Evolutionary conservation across 2,888 invertebrate genomes (phyloP), one percentile per base, ranked within the genome.

Genomic region (Diabrotica balteata): DNA sequence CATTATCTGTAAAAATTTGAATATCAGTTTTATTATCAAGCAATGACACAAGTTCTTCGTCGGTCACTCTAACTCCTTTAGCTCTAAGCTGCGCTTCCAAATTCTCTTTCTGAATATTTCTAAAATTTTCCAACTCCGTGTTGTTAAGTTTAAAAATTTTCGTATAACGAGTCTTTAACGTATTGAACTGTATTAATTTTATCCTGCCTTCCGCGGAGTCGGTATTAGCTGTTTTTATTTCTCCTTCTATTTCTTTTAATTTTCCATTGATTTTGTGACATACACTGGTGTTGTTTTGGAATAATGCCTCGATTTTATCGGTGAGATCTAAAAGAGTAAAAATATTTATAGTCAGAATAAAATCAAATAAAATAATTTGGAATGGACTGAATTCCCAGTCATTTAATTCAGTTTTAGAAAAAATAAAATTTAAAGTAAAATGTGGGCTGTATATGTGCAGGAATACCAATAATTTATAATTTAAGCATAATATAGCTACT

Each of bases 41-140:
- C 69, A 86, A 78, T 61, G 78, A 75, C 42, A 84, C 81, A 7
- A 86, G 75, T 77, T 86, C 86, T 73, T 83, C 81, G 49, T 82
- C 83, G 7, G 75, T 76, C 9, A 78, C 74, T 8, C 72, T 69
- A 45, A 80, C 72, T 5, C 79, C 80, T 74, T 79, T 86, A 67
- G 89, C 85, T 62, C 81, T 81, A 73, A 88, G 84, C 80, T 90
- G 90, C 51, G 87, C 85, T 55, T 86, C 86, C 76, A 90, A 85
- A 73, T 89, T 82, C 5, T 81, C 79, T 71, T 86, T 85, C 78
- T 87, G 88, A 73, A 86, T 82, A 75, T 86, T 85, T 67, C 86
- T 57, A 79, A 87, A 87, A 72, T 82, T 83, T 70, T 86, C 81
- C 72, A 90, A 84, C 72, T 86, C 86, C 61, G 79, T 80, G 79